Conservation (phyloP, 2,113 vertebrate genomes). For the Tragelaphus imberbis region DNA sequence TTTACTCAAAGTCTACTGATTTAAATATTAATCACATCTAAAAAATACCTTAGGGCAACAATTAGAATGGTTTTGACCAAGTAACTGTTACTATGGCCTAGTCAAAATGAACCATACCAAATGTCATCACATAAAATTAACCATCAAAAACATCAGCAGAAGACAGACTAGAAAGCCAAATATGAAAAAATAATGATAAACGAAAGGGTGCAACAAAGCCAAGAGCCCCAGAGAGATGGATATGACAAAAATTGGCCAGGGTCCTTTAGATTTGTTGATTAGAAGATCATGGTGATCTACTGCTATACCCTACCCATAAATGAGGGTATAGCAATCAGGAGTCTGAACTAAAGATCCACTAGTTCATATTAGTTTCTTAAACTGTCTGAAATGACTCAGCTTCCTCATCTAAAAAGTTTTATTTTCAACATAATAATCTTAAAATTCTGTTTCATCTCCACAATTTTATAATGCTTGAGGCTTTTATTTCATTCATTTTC, state of each 20-base stretch:
- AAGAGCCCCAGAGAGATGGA: background rate
- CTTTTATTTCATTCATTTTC: background rate
- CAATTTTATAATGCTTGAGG: background rate
- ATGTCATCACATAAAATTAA: background rate
- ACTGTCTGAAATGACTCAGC: background rate
- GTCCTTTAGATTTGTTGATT: background rate
- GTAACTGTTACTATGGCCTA: background rate
- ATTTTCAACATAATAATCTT: background rate
- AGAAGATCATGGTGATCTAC: background rate
- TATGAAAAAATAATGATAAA: background rate
- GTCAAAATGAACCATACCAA: background rate
- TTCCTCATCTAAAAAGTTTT: background rate
- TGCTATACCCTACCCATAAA: background rate
- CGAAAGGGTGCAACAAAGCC: background rate
- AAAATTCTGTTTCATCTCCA: background rate
- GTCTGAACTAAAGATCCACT: background rate
- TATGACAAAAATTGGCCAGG: background rate
- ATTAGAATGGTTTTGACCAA: background rate
- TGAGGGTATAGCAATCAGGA: background rate
- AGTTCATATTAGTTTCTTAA: background rate
- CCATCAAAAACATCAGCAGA: background rate
- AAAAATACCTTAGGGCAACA: background rate
- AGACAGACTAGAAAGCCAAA: background rate
- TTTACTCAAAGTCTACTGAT: background rate
- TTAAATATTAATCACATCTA: background rate